phyloP scores from a whole-genome alignment of 1,140 invertebrate genomes.

The Limonius californicus region DNA sequence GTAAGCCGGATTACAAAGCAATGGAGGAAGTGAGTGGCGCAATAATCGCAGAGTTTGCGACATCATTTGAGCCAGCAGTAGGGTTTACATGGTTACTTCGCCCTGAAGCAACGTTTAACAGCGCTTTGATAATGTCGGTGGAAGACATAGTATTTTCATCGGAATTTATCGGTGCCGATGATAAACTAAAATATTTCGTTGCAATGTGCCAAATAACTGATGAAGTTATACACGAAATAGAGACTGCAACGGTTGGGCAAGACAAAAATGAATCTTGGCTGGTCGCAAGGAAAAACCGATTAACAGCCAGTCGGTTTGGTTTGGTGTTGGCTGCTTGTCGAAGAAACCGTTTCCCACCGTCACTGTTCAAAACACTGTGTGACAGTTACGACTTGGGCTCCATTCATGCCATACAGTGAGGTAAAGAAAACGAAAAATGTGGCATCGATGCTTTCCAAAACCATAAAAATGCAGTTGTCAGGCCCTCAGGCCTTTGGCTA shows the following conservation, averaged over 20 bases:
- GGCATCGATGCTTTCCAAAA: too few relatives aligned
- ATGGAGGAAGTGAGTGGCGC: too few relatives aligned
- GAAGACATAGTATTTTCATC: not conserved
- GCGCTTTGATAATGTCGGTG: not conserved
- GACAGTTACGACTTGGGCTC: conserved; percentile 17
- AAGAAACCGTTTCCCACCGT: conserved; percentile 16
- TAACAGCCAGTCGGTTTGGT: conserved; percentile 22
- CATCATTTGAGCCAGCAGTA: too few relatives aligned
- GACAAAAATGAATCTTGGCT: conserved; percentile 20
- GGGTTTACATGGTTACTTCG: too few relatives aligned
- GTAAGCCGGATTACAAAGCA: too few relatives aligned
- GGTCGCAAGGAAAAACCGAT: conserved; percentile 13
- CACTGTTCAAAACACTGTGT: conserved; percentile 10
- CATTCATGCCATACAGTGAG: conserved; percentile 8
- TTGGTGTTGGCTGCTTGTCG: conserved; percentile 9
- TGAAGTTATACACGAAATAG: too few relatives aligned
- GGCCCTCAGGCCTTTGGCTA: too few relatives aligned
- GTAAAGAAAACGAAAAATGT: not conserved
- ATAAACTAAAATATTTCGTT: not conserved
- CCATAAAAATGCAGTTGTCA: too few relatives aligned
- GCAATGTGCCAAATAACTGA: not conserved
- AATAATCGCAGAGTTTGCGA: too few relatives aligned
- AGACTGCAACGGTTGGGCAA: conserved; percentile 16
- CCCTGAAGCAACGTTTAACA: too few relatives aligned
- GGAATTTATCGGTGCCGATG: not conserved